Base-by-base conservation (phyloP, 2,888 invertebrate species). In the Caenorhabditis becei region DNA sequence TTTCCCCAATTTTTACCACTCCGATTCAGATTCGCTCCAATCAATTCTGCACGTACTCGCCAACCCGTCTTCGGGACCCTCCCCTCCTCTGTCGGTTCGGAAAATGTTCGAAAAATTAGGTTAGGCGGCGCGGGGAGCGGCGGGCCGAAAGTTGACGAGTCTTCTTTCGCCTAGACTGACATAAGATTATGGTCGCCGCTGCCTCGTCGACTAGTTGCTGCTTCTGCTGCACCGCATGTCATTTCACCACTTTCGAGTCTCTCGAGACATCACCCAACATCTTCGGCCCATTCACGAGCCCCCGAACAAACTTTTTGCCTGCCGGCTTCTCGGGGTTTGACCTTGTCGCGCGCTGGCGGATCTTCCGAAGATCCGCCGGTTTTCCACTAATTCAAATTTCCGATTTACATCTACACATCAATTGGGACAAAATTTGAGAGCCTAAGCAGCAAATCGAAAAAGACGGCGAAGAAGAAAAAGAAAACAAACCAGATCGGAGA, bases 401-500 rank as follows among this genome's bases (percentile, higher is more conserved):
- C 67, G 75, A 75, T 41, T 62, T 61, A 49, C 49, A 74, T 65
- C 65, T 65, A 18, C 67, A 49, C 49, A 74, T 65, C 65, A 74
- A 18, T 18, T 18, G 18, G 8, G 20, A 7, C 26, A 32, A 32
- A 10, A 32, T 4, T 7, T 11, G 41, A 41, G 41, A 41, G 32
- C 4, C 10, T 4, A 32, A 32, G 32, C 3, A 41, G 41, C 3
- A 51, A 28, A 63, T 35, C 32, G 58, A 63, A 20, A 26, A 41
- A 23, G 56, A 49, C 7, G 41, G 16, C 11, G 41, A 16, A 47
- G 18, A 41, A 66, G 23, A 18, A 54, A 66, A 49, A 18, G 10
- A 32, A 69, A 56, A 86, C 88, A 80, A 63, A 90, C 90, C 86
- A 91, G 82, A 82, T 91, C 91, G 97, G 86, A 98, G 93, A 97